Percentiles rank a stretch among this genome's conserved stretches.
phyloP scores from a whole-genome alignment of 2,797 vertebrate genomes.

The Thalassophryne amazonica region DNA sequence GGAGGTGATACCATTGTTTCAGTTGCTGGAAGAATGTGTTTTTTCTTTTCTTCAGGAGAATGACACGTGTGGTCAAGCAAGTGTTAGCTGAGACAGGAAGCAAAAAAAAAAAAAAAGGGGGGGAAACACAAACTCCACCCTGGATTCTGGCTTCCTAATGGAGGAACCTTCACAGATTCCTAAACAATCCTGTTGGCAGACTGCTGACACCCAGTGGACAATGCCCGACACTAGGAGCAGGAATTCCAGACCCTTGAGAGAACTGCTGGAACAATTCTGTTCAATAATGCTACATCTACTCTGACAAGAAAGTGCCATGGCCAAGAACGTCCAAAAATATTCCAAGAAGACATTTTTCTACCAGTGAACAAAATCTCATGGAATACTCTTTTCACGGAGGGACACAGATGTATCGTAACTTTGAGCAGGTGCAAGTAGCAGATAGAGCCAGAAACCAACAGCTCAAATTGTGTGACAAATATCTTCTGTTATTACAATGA shows the following conservation, averaged over 20 bases:
- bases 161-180: slow-evolving; percentile 17
- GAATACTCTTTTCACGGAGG: no score
- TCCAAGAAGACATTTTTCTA: no score
- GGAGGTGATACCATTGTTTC: slow-evolving; percentile 42
- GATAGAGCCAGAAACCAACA: no score
- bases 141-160: slow-evolving; percentile 32
- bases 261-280: neutral
- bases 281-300: neutral
- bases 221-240: neutral
- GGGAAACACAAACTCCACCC: neutral
- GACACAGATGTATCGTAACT: no score
- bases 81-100: slow-evolving; percentile 39
- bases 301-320: no score
- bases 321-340: no score
- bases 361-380: no score
- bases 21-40: slow-evolving; percentile 24
- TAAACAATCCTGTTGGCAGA: slow-evolving; percentile 9
- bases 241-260: neutral
- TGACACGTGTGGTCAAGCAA: neutral
- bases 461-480: no score
- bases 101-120: slow-evolving; percentile 1
- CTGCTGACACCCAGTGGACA: slow-evolving; percentile 18
- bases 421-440: no score
- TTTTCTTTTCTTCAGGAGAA: neutral
- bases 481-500: no score